Base-by-base conservation (phyloP, 2,888 invertebrate species). In the Aphodius sticticus region DNA sequence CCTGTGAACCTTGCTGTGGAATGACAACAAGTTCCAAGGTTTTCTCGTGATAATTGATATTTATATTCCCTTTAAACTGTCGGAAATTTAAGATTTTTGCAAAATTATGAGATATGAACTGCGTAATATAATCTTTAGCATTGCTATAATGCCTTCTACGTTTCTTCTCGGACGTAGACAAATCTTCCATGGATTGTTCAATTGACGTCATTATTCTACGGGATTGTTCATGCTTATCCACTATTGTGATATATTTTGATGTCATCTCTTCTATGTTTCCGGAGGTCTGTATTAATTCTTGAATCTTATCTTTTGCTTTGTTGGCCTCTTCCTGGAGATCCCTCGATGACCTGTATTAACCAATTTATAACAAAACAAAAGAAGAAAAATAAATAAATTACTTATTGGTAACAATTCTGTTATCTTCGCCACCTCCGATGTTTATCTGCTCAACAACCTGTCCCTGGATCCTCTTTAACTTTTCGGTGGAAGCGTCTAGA, bases 41-140 rank as follows among this genome's bases (percentile, higher is more conserved):
- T 79, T 90, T 89, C 2, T 88, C 86, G 6, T 84, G 82, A 83
- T 92, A 90, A 84, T 92, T 89, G 75, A 94, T 92, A 35, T 89
- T 88, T 86, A 94, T 90, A 37, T 87, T 87, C 2, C 94, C 94
- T 85, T 91, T 90, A 86, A 92, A 94, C 4, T 92, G 91, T 81
- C 93, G 88, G 70, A 92, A 85, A 53, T 89, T 88, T 16, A 94
- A 87, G 72, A 93, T 90, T 36, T 90, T 90, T 82, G 90, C 89
- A 86, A 94, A 94, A 2, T 90, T 88, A 78, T 86, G 84, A 80
- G 89, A 88, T 6, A 91, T 88, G 76, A 85, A 88, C 15, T 84
- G 83, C 6, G 89, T 86, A 72, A 91, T 90, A 71, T 86, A 86
- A 75, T 86, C 86, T 83, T 90, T 89, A 38, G 90, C 88, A 0